Base-by-base conservation (phyloP, 2,888 invertebrate genomes). In the Heliconius cydno region DNA sequence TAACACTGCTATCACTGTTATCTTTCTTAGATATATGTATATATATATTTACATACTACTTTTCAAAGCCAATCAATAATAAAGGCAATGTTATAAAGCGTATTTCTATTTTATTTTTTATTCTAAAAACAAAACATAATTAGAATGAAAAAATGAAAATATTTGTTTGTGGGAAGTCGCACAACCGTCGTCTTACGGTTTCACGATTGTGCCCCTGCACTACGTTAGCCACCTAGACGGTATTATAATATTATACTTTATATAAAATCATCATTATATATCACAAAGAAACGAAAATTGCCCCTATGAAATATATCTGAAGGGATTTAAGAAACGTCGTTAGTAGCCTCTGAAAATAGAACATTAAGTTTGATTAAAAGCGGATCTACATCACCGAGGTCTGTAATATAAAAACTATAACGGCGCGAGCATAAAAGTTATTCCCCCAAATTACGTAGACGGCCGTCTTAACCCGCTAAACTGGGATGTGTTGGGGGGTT, bases 401-500 rank as follows among this genome's bases (percentile, higher is more conserved):
- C 65, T 80, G 63, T 79, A 81, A 84, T 81, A 84, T 82, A 84
- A 84, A 84, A 84, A 84, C 83, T 83, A 83, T 84, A 83, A 84
- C 74, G 74, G 67, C 77, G 30, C 22, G 57, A 78, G 77, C 71
- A 79, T 82, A 80, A 85, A 85, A 83, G 80, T 83, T 83, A 83
- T 83, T 79, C 77, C 72, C 74, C 76, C 82, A 83, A 83, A 84
- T 83, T 80, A 82, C 83, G 78, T 76, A 79, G 80, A 79, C 79
- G 76, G 80, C 82, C 76, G 28, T 81, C 80, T 82, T 76, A 76
- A 80, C 79, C 80, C 82, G 81, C 82, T 84, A 77, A 78, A 80
- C 79, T 80, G 76, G 81, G 74, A 79, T 70, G 81, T 86, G 85
- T 86, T 86, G 82, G 85, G 84, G 84, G 86, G 89, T 90, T 91